Conservation (phyloP, 2,113 vertebrate genomes). For the Oreotrochilus melanogaster region DNA sequence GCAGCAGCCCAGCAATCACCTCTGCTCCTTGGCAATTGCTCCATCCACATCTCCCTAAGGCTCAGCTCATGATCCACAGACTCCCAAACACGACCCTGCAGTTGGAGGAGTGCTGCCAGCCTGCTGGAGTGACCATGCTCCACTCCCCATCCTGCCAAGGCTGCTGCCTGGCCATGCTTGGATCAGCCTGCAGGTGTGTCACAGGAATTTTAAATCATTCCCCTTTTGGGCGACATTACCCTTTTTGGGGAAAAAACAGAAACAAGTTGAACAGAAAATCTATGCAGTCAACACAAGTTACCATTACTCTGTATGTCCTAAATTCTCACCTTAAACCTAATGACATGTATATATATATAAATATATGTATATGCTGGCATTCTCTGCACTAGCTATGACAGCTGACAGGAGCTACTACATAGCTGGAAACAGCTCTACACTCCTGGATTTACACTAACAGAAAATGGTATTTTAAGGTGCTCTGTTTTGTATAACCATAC, state of each 20-base stretch:
- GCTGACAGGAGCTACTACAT: not conserved
- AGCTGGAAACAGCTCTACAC: not conserved
- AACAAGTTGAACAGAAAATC: not conserved
- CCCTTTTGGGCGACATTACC: too few species aligned
- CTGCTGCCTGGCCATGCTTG: not conserved
- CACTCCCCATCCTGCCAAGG: not conserved
- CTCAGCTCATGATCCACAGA: fast-evolving
- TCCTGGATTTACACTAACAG: not conserved
- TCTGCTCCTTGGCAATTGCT: not conserved
- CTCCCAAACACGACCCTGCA: not conserved
- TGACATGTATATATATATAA: too few species aligned
- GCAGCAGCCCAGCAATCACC: not conserved
- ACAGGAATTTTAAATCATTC: not conserved
- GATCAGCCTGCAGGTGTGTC: not conserved
- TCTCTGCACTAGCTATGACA: not conserved
- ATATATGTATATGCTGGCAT: not conserved
- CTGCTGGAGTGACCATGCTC: not conserved
- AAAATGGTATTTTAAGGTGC: not conserved
- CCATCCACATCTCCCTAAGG: not conserved
- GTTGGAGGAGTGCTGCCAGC: not conserved
- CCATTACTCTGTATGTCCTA: not conserved
- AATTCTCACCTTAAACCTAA: not conserved
- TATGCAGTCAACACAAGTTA: not conserved
- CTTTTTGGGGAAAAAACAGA: not conserved
- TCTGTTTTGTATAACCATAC: not conserved